phyloP scores from a whole-genome alignment of 2,888 invertebrate genomes.

The Ommatoiulus sabulosus region DNA sequence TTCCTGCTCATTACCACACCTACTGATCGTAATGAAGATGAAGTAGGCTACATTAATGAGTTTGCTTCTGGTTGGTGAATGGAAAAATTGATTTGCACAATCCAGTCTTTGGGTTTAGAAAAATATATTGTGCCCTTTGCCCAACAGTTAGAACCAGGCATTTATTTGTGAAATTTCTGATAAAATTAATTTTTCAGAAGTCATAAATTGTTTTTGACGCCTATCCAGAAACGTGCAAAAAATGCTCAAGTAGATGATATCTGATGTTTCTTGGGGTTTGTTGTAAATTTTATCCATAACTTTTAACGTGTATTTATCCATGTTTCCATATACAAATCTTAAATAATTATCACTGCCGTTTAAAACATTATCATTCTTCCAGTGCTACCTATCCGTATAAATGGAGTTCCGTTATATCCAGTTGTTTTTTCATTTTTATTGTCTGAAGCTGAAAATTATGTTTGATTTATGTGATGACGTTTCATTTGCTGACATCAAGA shows the following conservation, averaged over 20 bases:
- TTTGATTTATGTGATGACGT: too few species aligned
- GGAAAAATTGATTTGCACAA: too few species aligned
- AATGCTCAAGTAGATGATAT: background rate
- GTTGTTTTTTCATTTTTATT: background rate
- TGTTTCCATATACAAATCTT: conserved; percentile 6
- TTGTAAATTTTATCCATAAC: background rate
- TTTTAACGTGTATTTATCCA: background rate
- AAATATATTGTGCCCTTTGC: too few species aligned
- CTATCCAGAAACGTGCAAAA: background rate
- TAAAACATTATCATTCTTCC: conserved; percentile 1
- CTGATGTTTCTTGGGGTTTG: background rate
- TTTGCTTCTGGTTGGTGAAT: too few species aligned
- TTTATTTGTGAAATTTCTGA: background rate
- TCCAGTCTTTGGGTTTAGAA: too few species aligned
- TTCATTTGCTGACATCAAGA: too few species aligned
- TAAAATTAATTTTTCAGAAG: background rate
- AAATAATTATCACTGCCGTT: conserved; percentile 19
- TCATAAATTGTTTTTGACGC: background rate
- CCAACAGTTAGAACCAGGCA: too few species aligned
- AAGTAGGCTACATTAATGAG: too few species aligned
- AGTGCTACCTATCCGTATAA: conserved; percentile 11
- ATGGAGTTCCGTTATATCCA: conserved; percentile 1
- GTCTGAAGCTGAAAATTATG: background rate
- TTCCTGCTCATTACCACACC: background rate
- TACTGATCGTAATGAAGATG: background rate